Evolutionary conservation across 2,797 vertebrate genomes (phyloP), one percentile per base, ranked within the genome.

Genomic region (Aphelocoma californica): DNA sequence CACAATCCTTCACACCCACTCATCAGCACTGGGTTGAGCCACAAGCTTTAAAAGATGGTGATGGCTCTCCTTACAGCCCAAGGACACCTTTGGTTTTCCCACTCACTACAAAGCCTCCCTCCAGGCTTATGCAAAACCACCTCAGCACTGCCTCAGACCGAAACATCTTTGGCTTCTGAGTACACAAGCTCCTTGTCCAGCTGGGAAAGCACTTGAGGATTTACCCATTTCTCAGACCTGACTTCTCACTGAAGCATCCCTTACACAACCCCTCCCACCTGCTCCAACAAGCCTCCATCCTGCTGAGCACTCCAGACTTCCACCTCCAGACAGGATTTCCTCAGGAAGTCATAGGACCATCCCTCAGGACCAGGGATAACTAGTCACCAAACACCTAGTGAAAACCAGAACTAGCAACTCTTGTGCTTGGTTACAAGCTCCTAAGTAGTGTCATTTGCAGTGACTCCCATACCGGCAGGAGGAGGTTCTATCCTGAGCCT

Each of bases 391-490:
- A 36, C 19, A 36, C 1, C 11, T 14, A 26, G 17, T 29, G 31
- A 47, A 64, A 70, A 26, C 8, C 12, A 47, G n/a, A 13, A 6
- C 29, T 4, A 47, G 9, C 15, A 74, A 25, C 47, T n/a, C 54
- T 6, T 7, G 4, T 21, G 57, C 47, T 72, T 21, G 17, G 13
- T 72, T 26, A 60, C 17, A 26, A 5, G 31, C 47, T 57, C 32
- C 12, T 21, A 25, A 66, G 15, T 1, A 44, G 18, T 25, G 32
- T 10, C 18, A 18, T 13, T 40, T 51, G 45, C 36, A 86, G 42
- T 0, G 0, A 36, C 16, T 56, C 25, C 18, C 12, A 11, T 5
- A 36, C 2, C 24, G 40, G 40, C 4, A 5, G 45, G 2, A 29
- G 1, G 1, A 81, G 16, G 48, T 14, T 32, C 36, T 14, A 18